Percentiles rank a stretch among this genome's conserved stretches.
Conservation (phyloP, 1,140 invertebrate genomes). For the roundworm (Caenorhabditis elegans) region DNA sequence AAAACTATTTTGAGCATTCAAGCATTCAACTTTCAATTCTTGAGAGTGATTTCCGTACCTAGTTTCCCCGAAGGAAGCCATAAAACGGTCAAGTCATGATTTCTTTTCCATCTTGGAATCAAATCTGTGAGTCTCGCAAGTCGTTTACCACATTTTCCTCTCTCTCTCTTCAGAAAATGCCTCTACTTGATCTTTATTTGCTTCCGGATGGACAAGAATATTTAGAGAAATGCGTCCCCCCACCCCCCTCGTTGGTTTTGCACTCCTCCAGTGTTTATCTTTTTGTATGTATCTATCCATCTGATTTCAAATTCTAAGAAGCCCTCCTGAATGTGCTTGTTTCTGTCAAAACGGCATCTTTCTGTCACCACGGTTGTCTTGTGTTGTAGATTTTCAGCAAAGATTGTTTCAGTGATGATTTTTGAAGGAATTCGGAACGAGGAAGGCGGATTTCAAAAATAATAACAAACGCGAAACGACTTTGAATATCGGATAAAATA, state of each 20-base stretch:
- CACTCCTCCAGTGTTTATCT: neutral
- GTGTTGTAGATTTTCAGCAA: neutral
- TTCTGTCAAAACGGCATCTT: neutral
- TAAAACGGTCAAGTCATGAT: constrained; percentile 19
- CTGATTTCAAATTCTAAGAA: neutral
- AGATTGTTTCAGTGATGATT: neutral
- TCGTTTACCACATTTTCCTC: constrained; percentile 23
- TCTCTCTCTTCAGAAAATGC: neutral
- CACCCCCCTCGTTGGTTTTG: neutral
- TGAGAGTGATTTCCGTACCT: neutral
- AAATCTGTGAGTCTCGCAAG: neutral
- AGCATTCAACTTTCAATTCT: neutral
- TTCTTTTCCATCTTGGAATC: neutral
- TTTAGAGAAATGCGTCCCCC: neutral
- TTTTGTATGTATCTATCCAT: neutral
- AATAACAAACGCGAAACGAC: no score
- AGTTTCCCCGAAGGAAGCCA: neutral
- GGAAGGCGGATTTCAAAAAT: no score
- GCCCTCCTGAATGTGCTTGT: constrained; percentile 13
- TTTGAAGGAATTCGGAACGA: neutral
- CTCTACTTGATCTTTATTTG: constrained; percentile 30
- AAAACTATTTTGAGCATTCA: no score
- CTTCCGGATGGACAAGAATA: constrained; percentile 31
- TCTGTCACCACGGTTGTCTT: no score
- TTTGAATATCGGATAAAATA: no score